Base-by-base conservation (phyloP, 2,113 vertebrate genomes). In the Myotis yumanensis region DNA sequence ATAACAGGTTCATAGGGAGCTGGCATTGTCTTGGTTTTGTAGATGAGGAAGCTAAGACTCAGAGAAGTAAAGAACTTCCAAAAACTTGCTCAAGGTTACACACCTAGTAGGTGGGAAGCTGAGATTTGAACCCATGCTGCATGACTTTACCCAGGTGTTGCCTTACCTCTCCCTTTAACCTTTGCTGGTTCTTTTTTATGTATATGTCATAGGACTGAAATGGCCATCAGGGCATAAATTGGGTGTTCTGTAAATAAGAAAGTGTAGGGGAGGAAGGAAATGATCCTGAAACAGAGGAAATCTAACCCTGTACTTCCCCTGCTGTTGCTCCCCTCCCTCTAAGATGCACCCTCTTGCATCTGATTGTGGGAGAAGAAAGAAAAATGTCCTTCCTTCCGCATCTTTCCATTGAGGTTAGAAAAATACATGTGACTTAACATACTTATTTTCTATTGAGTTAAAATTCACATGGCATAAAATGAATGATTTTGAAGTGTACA, bases 161-260 rank as follows among this genome's bases (percentile, higher is more conserved):
- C 18, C 0, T 57, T 43, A 16, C 35, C 23, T 91, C 37, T 66
- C 62, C 30, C 64, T 48, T 69, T 35, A 20, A 22, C 64, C 68
- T 10, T 48, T 10, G 23, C 23, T 64, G 7, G 23, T 10, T 25
- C 52, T 79, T 64, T 35, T 83, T 83, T 37, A 84, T 6, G 6
- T 23, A 22, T 37, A 35, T 48, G 52, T 52, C 23, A 1, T 30
- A 35, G 46, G 30, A 8, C 66, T 73, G 20, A 86, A 91, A 75
- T 93, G 46, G 37, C 52, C 71, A 40, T 40, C 1, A 32, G 28
- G n/a, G 64, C 32, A 89, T 80, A 64, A 85, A 69, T 66, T 76
- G 57, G 18, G 6, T 84, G 32, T 96, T 80, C 7, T 83, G 59
- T 91, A 92, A 84, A 64, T 75, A 69, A 84, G 86, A 32, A n/a